phyloP scores from a whole-genome alignment of 1,140 invertebrate species.

The Bombus waltoni region DNA sequence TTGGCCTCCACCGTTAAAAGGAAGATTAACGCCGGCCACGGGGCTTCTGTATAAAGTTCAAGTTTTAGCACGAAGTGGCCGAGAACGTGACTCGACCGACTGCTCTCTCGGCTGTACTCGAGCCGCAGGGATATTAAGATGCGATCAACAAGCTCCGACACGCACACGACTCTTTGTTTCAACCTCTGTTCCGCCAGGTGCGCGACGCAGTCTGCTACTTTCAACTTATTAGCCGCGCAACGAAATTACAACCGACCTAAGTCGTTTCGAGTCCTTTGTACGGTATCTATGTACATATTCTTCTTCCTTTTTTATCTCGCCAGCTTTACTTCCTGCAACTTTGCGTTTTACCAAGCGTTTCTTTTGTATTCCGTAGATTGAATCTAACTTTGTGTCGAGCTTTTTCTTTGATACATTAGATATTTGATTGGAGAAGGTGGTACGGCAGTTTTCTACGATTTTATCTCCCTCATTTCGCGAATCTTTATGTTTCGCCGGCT shows the following conservation, averaged over 20 bases:
- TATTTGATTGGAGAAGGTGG: too few species aligned
- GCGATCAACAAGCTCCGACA: constrained; percentile 55
- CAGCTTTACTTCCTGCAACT: neutral
- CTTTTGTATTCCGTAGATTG: too few species aligned
- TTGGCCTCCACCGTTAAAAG: constrained; percentile 43
- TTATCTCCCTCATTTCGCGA: too few species aligned
- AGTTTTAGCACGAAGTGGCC: constrained; percentile 55
- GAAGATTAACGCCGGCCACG: constrained; percentile 62
- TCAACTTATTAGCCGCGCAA: constrained; percentile 7
- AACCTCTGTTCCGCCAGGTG: neutral
- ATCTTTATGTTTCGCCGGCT: too few species aligned
- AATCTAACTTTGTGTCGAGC: too few species aligned
- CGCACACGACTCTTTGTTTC: neutral
- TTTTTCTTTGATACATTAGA: too few species aligned
- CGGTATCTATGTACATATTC: neutral
- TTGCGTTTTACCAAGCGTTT: too few species aligned
- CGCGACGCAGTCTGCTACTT: neutral
- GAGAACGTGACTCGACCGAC: constrained; percentile 50
- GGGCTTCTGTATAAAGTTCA: constrained; percentile 52
- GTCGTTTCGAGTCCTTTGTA: neutral
- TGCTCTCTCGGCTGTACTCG: neutral
- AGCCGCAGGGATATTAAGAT: constrained; percentile 55
- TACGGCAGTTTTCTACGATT: too few species aligned
- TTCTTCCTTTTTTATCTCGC: neutral
- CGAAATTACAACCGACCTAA: neutral